Evolutionary conservation across 2,797 vertebrate species (phyloP).

Genomic region (Balearica regulorum): DNA sequence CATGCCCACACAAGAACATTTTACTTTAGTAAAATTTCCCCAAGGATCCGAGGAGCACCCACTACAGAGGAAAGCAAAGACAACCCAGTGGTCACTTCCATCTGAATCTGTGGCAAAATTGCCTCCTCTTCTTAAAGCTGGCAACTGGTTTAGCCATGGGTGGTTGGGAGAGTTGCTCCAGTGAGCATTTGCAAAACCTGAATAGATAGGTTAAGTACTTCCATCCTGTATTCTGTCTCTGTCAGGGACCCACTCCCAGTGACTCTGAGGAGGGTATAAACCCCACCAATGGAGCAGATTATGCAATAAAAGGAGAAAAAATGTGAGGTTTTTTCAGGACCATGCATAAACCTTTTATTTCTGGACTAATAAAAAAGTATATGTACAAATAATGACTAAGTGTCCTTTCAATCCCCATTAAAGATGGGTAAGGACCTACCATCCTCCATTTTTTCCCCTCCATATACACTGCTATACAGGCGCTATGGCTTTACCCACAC

Average conservation of each 20-base stretch:
- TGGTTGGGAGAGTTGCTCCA: not conserved
- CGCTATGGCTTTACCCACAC: not conserved
- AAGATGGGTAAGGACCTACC: not conserved
- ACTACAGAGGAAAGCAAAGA: not conserved
- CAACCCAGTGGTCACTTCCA: not conserved
- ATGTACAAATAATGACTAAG: not conserved
- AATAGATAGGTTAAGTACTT: not conserved
- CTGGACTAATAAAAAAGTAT: not conserved
- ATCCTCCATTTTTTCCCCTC: not conserved
- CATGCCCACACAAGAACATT: fast-evolving
- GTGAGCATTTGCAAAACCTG: not conserved
- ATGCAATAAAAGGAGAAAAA: not conserved
- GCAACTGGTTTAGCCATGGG: not conserved
- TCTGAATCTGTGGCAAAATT: not conserved
- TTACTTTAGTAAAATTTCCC: not conserved
- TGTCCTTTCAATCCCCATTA: not conserved
- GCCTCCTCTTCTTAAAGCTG: not conserved
- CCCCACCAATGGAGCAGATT: fast-evolving
- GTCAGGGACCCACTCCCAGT: not conserved
- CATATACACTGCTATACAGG: not conserved
- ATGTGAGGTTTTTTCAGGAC: not conserved
- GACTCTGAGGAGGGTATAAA: not conserved
- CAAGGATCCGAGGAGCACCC: not conserved
- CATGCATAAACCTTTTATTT: not conserved
- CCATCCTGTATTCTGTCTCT: not conserved